phyloP scores from a whole-genome alignment of 1,140 invertebrate genomes.

The Drosophila simulans region DNA sequence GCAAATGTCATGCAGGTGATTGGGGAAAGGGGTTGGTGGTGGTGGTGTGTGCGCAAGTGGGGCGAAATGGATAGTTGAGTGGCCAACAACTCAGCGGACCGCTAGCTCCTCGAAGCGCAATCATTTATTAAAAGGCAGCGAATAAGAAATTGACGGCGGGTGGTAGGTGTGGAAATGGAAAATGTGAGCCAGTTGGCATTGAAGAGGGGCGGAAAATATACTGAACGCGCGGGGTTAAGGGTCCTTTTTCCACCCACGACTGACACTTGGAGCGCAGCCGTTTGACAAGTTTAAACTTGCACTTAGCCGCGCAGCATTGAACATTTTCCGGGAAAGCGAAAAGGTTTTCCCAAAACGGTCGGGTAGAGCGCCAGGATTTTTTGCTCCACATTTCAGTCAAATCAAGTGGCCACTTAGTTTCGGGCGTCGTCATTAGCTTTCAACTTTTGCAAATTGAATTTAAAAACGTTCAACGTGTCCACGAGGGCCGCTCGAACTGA shows the following conservation, averaged over 20 bases:
- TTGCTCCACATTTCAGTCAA: slow-evolving; percentile 39
- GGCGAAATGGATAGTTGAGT: slow-evolving; percentile 15
- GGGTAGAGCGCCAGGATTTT: not conserved
- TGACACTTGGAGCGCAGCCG: slow-evolving; percentile 20
- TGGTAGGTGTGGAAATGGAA: slow-evolving; percentile 3
- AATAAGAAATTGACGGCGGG: slow-evolving; percentile 14
- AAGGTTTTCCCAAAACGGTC: slow-evolving; percentile 4
- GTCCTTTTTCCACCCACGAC: not conserved
- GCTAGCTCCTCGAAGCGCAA: slow-evolving; percentile 4
- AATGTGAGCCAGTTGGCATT: not conserved
- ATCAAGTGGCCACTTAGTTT: slow-evolving; percentile 66
- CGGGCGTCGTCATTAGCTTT: slow-evolving; percentile 68
- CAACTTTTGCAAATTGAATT: slow-evolving; percentile 73
- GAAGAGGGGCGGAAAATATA: not conserved
- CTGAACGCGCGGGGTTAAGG: not conserved
- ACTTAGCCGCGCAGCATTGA: slow-evolving; percentile 19
- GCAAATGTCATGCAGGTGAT: slow-evolving; percentile 58
- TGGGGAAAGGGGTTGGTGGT: slow-evolving; percentile 4
- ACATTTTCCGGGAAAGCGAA: slow-evolving; percentile 7
- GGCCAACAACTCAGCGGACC: slow-evolving; percentile 11
- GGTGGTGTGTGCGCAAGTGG: not conserved
- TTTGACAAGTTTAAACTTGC: slow-evolving; percentile 50
- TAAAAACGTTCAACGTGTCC: slow-evolving; percentile 61
- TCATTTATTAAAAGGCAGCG: slow-evolving; percentile 27
- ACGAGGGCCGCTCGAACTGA: slow-evolving; percentile 1